Conservation (phyloP, 2,888 invertebrate genomes). For the Dysmachus trigonus region DNA sequence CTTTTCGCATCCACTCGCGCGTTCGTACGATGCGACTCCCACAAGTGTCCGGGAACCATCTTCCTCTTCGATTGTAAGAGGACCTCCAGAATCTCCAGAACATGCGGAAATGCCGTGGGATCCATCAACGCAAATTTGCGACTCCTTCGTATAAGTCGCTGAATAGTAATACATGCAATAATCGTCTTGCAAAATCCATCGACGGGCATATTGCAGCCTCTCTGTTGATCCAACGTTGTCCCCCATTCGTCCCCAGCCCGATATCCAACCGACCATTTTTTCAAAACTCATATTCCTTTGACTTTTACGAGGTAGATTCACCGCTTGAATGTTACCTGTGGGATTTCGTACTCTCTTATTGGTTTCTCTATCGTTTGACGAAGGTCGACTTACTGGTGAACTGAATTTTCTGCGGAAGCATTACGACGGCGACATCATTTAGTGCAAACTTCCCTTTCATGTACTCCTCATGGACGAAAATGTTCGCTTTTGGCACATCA, state of each 20-base stretch:
- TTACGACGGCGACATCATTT: neutral
- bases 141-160: neutral
- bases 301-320: neutral
- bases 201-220: neutral
- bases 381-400: neutral
- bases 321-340: neutral
- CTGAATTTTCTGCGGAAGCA: neutral
- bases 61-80: slow-evolving; percentile 46
- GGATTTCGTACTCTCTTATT: neutral
- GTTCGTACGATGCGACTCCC: slow-evolving; percentile 53
- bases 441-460: neutral
- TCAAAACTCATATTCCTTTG: neutral
- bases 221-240: neutral
- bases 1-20: slow-evolving; percentile 46
- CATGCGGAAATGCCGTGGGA: neutral
- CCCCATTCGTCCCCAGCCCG: neutral
- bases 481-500: neutral
- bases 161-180: neutral
- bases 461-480: neutral
- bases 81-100: slow-evolving; percentile 52
- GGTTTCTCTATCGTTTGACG: neutral
- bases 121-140: slow-evolving; percentile 4
- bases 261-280: neutral
- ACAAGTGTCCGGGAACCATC: slow-evolving; percentile 47
- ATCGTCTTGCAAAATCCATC: neutral